Base-by-base conservation (phyloP, 2,888 invertebrate genomes). In the Andricus quercusramuli region DNA sequence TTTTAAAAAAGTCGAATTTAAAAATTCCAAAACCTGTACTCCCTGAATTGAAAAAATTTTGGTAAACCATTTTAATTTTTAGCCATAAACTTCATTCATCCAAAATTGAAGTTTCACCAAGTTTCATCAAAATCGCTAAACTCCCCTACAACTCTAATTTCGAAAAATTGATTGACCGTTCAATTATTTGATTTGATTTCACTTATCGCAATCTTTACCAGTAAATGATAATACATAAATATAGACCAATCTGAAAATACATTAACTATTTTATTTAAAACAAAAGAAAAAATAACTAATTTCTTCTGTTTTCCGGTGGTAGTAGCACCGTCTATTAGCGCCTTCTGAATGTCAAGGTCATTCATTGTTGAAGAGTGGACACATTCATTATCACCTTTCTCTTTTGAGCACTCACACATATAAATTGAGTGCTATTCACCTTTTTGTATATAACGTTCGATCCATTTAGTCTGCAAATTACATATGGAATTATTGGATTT, bases 341-440 rank as follows among this genome's bases (percentile, higher is more conserved):
- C 17, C 29, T 70, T 32, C 25, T 51, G 51, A 74, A 8, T 74
- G 74, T 13, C 74, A 74, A 74, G 74, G 32, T 32, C 74, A 51
- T 56, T 74, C 51, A 32, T 74, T 74, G n/a, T 74, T 74, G 32
- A 22, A 51, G 1, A 1, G 5, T 51, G 6, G 22, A 20, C 20
- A 74, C 9, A 17, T 51, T 74, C 29, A 74, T 56, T 56, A 32
- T 74, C 74, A 74, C 74, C 74, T 74, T 74, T 74, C 74, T 51
- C 70, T 56, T 56, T 8, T 47, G 4, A 32, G 9, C 56, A 37
- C 29, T 29, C 32, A 8, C 3, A n/a, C 29, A 29, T 17, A 44
- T 29, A 17, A 70, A 29, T 47, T 70, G 15, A 51, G 44, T 17
- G 15, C 17, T 47, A 74, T 32, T n/a, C 29, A 56, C n/a, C 47